phyloP scores from a whole-genome alignment of 2,797 vertebrate genomes.

The Pangasius macronema region DNA sequence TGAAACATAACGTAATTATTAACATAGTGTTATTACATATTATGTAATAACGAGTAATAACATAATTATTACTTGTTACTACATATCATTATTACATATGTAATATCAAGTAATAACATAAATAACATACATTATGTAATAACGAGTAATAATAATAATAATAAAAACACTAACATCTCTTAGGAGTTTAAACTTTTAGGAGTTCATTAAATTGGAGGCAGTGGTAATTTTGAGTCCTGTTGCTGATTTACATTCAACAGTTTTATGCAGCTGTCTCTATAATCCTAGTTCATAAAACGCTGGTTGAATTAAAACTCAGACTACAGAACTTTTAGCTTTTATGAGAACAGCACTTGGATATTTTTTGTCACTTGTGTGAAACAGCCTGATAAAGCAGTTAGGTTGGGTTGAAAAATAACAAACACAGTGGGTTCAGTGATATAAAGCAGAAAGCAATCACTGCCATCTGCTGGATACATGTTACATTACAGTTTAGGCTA shows the following conservation, averaged over 20 bases:
- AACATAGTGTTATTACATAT: too few relatives aligned
- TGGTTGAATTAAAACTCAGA: neutral
- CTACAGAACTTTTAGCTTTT: neutral
- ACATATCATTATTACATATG: too few relatives aligned
- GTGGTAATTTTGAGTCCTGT: neutral
- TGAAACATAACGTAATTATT: neutral
- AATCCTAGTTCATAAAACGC: neutral
- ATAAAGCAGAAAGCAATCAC: neutral
- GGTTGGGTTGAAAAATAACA: neutral
- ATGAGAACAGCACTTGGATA: neutral
- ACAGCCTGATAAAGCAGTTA: too few relatives aligned
- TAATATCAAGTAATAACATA: too few relatives aligned
- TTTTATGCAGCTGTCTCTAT: neutral
- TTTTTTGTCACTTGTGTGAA: neutral
- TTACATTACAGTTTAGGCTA: neutral
- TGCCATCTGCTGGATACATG: slow-evolving; percentile 39
- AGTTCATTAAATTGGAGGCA: neutral
- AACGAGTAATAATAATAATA: neutral
- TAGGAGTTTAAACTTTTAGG: neutral
- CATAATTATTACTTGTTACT: too few relatives aligned
- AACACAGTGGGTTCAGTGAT: neutral
- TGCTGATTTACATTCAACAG: neutral
- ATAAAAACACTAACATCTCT: neutral
- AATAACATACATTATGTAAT: too few relatives aligned
- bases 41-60: too few relatives aligned